These are phyloP conservation scores for Chlorops oryzae DNA, from an alignment of 1,140 invertebrate genomes.

Conservation along the genomic window DNA sequence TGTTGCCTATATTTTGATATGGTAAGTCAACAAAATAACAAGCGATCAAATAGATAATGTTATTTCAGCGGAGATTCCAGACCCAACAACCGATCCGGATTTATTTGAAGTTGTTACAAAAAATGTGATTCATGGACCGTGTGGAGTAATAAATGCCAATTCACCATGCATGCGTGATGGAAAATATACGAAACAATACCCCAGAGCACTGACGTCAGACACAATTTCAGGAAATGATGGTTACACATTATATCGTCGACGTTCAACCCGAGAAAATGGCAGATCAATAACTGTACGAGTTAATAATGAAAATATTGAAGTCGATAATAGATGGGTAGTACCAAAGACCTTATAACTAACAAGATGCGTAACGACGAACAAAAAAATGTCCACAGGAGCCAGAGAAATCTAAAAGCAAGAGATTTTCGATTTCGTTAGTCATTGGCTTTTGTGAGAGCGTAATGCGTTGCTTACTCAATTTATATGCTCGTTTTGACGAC, in stretches of 20 bases:
- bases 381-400: too few relatives aligned
- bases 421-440: too few relatives aligned
- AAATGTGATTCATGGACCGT: slow-evolving; percentile 51
- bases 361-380: too few relatives aligned
- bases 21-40: slow-evolving; percentile 44
- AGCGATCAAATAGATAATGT: too few relatives aligned
- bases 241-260: slow-evolving; percentile 46
- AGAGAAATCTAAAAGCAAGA: too few relatives aligned
- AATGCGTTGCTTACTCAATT: too few relatives aligned
- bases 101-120: slow-evolving; percentile 42
- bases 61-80: too few relatives aligned
- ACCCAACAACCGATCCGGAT: slow-evolving; percentile 29
- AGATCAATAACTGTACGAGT: slow-evolving; percentile 30
- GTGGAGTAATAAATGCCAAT: slow-evolving; percentile 35
- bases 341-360: too few relatives aligned
- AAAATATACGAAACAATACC: slow-evolving; percentile 24
- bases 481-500: too few relatives aligned
- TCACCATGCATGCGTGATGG: slow-evolving; percentile 17
- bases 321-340: too few relatives aligned
- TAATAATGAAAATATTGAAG: too few relatives aligned
- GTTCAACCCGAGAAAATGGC: slow-evolving; percentile 37
- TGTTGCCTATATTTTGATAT: slow-evolving; percentile 51
- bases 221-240: slow-evolving; percentile 36
- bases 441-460: too few relatives aligned
- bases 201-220: slow-evolving; percentile 19